Conservation (phyloP, 2,888 invertebrate species). For the Lamellibrachia satsuma region DNA sequence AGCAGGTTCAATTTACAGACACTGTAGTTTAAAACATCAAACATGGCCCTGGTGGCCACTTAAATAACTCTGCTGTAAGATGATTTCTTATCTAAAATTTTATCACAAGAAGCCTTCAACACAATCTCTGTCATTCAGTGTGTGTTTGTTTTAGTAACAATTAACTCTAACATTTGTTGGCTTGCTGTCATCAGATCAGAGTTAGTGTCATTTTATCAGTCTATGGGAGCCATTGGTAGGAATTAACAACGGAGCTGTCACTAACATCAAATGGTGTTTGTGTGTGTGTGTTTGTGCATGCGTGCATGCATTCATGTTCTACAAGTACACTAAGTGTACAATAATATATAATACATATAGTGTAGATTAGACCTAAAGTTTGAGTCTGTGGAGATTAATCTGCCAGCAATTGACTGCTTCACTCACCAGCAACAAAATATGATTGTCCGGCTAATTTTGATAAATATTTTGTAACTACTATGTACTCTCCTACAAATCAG, state of each 20-base stretch:
- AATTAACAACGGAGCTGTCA: background rate
- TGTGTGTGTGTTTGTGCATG: too few relatives aligned
- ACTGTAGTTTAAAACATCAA: background rate
- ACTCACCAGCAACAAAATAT: too few relatives aligned
- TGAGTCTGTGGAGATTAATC: background rate
- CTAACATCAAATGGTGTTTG: background rate
- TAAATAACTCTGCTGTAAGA: background rate
- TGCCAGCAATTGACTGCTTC: background rate
- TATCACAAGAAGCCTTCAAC: background rate
- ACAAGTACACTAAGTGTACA: too few relatives aligned
- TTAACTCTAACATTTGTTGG: background rate
- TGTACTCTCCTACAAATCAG: too few relatives aligned
- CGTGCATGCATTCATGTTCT: too few relatives aligned
- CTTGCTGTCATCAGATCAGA: background rate
- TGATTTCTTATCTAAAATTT: background rate
- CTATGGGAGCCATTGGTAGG: background rate
- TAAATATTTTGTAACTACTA: too few relatives aligned
- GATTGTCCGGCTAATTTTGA: too few relatives aligned
- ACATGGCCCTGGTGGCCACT: background rate
- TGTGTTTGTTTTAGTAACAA: background rate
- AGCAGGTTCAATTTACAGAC: background rate
- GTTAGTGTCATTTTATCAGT: background rate
- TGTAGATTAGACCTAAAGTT: background rate
- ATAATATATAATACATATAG: background rate
- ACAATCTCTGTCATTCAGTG: background rate